phyloP scores from a whole-genome alignment of 2,113 vertebrate species.

The Hemibagrus wyckioides region DNA sequence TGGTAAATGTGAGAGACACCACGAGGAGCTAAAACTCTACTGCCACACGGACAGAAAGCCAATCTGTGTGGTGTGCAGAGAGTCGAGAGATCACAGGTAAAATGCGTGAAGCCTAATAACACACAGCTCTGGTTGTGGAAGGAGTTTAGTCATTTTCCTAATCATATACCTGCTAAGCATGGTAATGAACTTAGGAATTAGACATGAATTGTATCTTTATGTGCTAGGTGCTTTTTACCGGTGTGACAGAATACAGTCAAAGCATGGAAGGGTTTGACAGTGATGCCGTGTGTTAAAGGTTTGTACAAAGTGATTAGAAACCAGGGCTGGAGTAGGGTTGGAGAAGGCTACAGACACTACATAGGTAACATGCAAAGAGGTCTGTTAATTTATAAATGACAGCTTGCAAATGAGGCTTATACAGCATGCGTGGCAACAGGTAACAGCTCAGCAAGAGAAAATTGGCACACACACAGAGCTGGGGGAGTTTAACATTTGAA shows the following conservation, averaged over 20 bases:
- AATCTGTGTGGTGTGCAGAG: constrained; percentile 78
- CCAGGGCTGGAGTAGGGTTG: background rate
- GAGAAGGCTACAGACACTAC: background rate
- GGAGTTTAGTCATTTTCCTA: background rate
- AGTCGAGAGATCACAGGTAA: constrained; percentile 75
- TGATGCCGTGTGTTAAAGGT: background rate
- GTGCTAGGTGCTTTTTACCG: background rate
- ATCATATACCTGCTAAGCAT: background rate
- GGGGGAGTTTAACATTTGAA: background rate
- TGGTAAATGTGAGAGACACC: constrained; percentile 71
- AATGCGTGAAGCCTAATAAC: background rate
- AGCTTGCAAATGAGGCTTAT: background rate
- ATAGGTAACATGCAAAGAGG: background rate
- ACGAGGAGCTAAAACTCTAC: constrained; percentile 76
- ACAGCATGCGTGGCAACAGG: background rate
- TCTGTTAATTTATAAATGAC: background rate
- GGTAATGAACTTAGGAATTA: background rate
- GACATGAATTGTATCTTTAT: background rate
- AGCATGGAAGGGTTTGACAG: background rate
- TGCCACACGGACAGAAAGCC: constrained; percentile 73
- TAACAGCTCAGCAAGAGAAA: background rate
- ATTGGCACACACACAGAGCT: background rate
- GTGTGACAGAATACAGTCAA: background rate
- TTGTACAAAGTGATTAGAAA: background rate
- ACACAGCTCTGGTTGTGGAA: background rate